Evolutionary conservation across 2,888 invertebrate genomes (phyloP).

Genomic region (Zaprionus obscuricornis): DNA sequence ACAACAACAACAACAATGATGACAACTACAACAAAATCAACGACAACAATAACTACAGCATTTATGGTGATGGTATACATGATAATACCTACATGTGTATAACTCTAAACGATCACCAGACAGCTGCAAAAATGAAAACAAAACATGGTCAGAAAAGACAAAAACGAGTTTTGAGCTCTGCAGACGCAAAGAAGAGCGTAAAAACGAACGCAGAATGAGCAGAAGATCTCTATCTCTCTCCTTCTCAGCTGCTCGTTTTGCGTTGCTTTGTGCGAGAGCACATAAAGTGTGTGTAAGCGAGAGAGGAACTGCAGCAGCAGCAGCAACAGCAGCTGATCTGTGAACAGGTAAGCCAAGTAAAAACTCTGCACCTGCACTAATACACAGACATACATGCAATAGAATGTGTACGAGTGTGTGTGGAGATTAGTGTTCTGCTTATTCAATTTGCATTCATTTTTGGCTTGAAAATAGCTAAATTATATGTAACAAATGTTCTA

Average conservation of each 20-base stretch:
- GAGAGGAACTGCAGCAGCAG: constrained; percentile 42
- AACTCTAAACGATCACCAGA: constrained; percentile 32
- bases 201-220: constrained; percentile 16
- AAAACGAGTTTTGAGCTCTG: constrained; percentile 55
- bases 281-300: constrained; percentile 4
- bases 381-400: constrained; percentile 6
- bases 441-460: constrained; percentile 48
- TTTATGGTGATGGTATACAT: constrained; percentile 35
- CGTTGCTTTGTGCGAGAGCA: constrained; percentile 20
- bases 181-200: constrained; percentile 5
- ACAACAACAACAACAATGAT: constrained; percentile 32
- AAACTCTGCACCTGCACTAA: constrained; percentile 53
- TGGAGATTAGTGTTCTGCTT: constrained; percentile 20
- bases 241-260: too few relatives aligned
- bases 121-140: constrained; percentile 75
- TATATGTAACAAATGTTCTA: constrained; percentile 49
- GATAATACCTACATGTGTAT: not conserved
- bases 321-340: constrained; percentile 65
- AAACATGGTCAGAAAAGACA: constrained; percentile 62
- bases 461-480: constrained; percentile 40
- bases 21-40: constrained; percentile 22
- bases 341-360: constrained; percentile 47
- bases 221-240: too few relatives aligned
- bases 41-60: constrained; percentile 24
- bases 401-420: not conserved